phyloP scores from a whole-genome alignment of 2,113 vertebrate species.

The Callopanchax toddi region DNA sequence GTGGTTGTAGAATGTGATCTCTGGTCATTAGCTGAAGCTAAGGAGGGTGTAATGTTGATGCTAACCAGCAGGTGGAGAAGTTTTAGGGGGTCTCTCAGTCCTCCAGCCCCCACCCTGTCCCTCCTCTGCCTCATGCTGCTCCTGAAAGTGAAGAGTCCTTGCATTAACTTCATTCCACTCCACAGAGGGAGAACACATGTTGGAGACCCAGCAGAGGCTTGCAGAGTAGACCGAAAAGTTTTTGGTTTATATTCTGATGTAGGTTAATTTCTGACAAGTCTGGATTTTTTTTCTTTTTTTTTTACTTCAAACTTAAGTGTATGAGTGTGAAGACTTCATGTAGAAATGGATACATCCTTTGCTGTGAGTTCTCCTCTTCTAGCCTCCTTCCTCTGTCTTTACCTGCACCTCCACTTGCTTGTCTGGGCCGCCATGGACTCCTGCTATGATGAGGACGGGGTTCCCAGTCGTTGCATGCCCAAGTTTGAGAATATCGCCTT shows the following conservation, averaged over 20 bases:
- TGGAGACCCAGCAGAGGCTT: constrained; percentile 38
- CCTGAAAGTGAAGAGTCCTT: constrained; percentile 57
- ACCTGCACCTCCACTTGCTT: constrained; percentile 41
- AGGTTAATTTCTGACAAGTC: constrained; percentile 42
- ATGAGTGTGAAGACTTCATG: constrained; percentile 35
- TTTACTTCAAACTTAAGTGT: constrained; percentile 15
- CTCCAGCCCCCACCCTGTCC: constrained; percentile 44
- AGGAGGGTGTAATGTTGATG: constrained; percentile 2
- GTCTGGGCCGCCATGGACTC: constrained; percentile 77
- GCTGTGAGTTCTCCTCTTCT: constrained; percentile 56
- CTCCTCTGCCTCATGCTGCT: constrained; percentile 57
- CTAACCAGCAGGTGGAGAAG: constrained; percentile 67
- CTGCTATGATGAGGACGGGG: constrained; percentile 81
- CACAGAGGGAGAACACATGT: constrained; percentile 70
- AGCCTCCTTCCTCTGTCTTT: constrained; percentile 29
- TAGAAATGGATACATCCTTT: constrained; percentile 69
- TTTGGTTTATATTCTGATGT: constrained; percentile 17
- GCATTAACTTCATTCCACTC: constrained; percentile 61
- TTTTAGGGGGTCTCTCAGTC: constrained; percentile 29
- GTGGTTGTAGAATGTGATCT: constrained; percentile 11
- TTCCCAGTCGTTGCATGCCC: constrained; percentile 86
- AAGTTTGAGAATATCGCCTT: constrained; percentile 92
- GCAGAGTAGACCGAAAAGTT: constrained; percentile 27
- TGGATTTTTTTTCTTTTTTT: constrained; percentile 33
- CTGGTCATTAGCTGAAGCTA: neutral